Percentiles rank a stretch among this genome's conserved stretches.
Evolutionary conservation across 2,888 invertebrate species (phyloP).

Genomic region (Leucophenga maculata): DNA sequence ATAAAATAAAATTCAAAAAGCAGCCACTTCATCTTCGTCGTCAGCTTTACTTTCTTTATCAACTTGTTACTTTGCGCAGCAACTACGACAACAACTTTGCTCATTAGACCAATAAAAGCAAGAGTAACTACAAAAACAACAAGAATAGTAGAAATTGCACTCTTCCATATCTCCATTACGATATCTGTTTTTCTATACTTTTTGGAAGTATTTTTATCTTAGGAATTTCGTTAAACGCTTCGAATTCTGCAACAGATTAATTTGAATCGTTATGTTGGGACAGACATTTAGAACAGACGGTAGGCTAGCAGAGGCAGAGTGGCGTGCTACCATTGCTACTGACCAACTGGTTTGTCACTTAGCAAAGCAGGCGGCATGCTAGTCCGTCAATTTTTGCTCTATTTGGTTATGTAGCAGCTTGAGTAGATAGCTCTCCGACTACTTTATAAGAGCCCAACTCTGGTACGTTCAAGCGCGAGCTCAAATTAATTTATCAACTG

Average conservation of each 20-base stretch:
- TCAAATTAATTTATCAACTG: conserved; percentile 48
- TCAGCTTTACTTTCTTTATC: conserved; percentile 25
- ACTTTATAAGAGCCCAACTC: too few species aligned
- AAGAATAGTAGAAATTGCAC: background rate
- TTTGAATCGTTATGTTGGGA: background rate
- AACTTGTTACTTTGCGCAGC: background rate
- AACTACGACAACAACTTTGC: conserved; percentile 10
- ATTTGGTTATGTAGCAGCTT: background rate
- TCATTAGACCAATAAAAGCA: background rate
- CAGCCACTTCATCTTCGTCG: background rate
- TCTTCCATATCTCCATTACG: too few species aligned
- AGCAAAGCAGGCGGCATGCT: conserved; percentile 17
- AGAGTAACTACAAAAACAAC: background rate
- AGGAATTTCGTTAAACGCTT: conserved; percentile 28
- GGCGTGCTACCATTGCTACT: conserved; percentile 4
- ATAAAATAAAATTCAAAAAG: background rate
- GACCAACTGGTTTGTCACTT: conserved; percentile 45
- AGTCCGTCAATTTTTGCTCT: background rate
- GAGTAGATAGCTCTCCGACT: background rate
- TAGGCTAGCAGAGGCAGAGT: background rate
- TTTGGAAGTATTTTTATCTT: conserved; percentile 15
- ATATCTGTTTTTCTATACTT: conserved; percentile 4
- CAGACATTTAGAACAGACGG: too few species aligned
- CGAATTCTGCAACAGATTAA: conserved; percentile 17
- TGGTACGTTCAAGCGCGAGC: background rate